Evolutionary conservation across 2,113 vertebrate species (phyloP).

Genomic region (Lepus americanus): DNA sequence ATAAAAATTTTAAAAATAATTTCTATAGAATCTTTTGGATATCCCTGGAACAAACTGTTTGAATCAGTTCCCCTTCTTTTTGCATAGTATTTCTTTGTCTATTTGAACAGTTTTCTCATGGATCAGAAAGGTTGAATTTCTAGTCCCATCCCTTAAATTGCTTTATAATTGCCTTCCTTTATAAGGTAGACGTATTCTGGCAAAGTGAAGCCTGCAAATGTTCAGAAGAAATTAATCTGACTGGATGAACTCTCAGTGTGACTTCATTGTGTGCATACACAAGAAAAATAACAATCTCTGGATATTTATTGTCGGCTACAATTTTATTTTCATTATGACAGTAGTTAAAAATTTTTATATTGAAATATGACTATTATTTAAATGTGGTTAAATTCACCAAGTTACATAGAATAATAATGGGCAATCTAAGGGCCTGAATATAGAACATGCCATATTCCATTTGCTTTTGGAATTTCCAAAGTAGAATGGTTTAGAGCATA

Average conservation of each 20-base stretch:
- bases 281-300: neutral
- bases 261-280: neutral
- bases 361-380: conserved; percentile 27
- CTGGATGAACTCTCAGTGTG: conserved; percentile 9
- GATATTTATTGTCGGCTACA: conserved; percentile 14
- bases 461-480: conserved; percentile 41
- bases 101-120: conserved; percentile 36
- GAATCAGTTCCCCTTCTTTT: conserved; percentile 52
- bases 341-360: conserved; percentile 36
- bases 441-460: neutral
- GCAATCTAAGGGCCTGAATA: neutral
- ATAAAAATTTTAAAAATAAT: conserved; percentile 70
- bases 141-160: conserved; percentile 71
- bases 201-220: conserved; percentile 57
- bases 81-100: conserved; percentile 53
- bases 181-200: conserved; percentile 56
- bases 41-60: conserved; percentile 55
- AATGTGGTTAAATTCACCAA: neutral
- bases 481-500: neutral
- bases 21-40: conserved; percentile 40
- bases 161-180: conserved; percentile 77
- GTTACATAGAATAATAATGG: neutral
- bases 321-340: conserved; percentile 32
- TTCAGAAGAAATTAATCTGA: conserved; percentile 68
- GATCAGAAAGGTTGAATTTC: conserved; percentile 73